Evolutionary conservation across 2,888 invertebrate species (phyloP).

Genomic region (Leptarthrus brevirostris): DNA sequence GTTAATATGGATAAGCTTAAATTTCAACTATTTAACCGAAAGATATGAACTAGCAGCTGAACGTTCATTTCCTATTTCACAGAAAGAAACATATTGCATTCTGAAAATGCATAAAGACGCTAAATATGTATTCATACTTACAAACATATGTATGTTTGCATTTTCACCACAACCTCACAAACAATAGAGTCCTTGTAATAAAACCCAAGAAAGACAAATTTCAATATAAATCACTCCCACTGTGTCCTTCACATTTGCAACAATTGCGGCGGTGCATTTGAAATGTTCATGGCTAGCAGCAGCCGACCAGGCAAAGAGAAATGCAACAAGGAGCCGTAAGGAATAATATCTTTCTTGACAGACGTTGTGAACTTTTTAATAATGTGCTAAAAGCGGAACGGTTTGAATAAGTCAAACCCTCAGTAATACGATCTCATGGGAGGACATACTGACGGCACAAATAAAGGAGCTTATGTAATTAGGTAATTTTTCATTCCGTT

Average conservation of each 20-base stretch:
- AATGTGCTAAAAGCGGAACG: neutral
- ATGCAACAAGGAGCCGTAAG: neutral
- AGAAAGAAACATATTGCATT: neutral
- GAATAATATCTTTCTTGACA: slow-evolving; percentile 6
- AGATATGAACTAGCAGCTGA: no score
- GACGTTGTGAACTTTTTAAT: slow-evolving; percentile 1
- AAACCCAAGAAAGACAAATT: slow-evolving; percentile 5
- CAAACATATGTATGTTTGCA: neutral
- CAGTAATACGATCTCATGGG: neutral
- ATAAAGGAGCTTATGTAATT: slow-evolving; percentile 22
- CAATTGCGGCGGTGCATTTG: slow-evolving; percentile 33
- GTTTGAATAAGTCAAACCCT: neutral
- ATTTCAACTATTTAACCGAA: no score
- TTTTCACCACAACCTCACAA: no score
- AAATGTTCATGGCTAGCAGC: slow-evolving; percentile 24
- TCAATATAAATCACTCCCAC: slow-evolving; percentile 8
- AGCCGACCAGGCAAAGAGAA: neutral
- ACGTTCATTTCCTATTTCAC: no score
- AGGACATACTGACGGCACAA: slow-evolving; percentile 2
- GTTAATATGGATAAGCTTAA: no score
- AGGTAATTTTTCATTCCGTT: slow-evolving; percentile 18
- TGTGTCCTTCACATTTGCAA: slow-evolving; percentile 12
- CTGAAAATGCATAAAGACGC: neutral
- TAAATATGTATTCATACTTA: neutral
- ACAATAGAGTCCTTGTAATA: no score